phyloP scores from a whole-genome alignment of 2,888 invertebrate species.

The Teleogryllus oceanicus region DNA sequence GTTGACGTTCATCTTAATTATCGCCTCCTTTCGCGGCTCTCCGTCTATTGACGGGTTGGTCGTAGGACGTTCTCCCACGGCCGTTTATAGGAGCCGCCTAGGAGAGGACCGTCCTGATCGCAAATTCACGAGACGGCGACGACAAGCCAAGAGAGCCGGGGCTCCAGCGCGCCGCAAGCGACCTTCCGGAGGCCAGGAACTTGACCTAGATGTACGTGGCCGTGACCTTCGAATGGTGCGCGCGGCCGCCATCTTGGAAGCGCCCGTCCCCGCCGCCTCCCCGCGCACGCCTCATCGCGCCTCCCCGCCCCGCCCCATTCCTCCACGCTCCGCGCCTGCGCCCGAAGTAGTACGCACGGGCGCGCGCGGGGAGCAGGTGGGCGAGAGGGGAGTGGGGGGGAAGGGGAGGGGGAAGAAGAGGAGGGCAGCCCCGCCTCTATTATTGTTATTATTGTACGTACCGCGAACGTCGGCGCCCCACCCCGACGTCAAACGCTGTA shows the following conservation, averaged over 20 bases:
- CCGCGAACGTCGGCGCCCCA: neutral
- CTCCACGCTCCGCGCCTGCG: too few species aligned
- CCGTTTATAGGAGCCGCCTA: too few species aligned
- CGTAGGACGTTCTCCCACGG: too few species aligned
- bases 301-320: too few species aligned
- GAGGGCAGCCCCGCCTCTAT: neutral
- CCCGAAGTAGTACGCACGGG: too few species aligned
- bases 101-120: too few species aligned
- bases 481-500: neutral
- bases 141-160: neutral
- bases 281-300: neutral
- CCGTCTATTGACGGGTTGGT: too few species aligned
- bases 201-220: constrained; percentile 18
- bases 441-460: constrained; percentile 18
- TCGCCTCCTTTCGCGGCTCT: too few species aligned
- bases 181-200: constrained; percentile 10
- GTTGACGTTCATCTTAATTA: too few species aligned
- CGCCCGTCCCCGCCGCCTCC: neutral
- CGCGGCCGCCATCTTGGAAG: constrained; percentile 2
- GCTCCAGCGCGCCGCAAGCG: neutral
- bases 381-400: neutral
- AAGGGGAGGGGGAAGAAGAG: neutral
- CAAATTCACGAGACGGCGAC: neutral
- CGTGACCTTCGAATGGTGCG: constrained; percentile 10
- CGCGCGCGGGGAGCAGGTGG: neutral